Evolutionary conservation across 2,888 invertebrate genomes (phyloP), one percentile per base, ranked within the genome.

Genomic region (Cephus rjabovi): DNA sequence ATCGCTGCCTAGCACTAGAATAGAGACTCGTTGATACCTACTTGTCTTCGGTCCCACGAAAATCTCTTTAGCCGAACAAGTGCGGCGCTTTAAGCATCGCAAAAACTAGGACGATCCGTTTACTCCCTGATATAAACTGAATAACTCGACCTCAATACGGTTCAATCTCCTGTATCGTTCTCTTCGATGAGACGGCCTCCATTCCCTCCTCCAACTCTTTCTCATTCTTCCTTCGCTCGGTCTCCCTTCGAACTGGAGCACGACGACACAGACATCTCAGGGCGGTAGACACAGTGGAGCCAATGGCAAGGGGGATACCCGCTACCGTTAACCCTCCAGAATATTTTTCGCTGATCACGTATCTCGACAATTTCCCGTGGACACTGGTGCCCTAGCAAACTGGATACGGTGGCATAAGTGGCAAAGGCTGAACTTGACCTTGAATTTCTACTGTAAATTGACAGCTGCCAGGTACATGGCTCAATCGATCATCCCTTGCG

Each of bases 141-240:
- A 71, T 71, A 71, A 71, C 71, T 71, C 33, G 71, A 71, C 71
- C 71, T 33, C 71, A 71, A 71, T 71, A 30, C 31, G 71, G 33
- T 15, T 71, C 71, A 33, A 71, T 71, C 71, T 71, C 31, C 71
- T 71, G 71, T 71, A 4, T 12, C 33, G 31, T 31, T 71, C 12
- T 31, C 71, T 31, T 31, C 56, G 23, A 56, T 56, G 9, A 56
- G 56, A 23, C 33, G 71, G 31, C 0, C 71, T 71, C 33, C 71
- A 33, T 33, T 71, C 71, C 30, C 71, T 34, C 34, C 9, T 34
- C 34, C 34, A 34, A 34, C 9, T 31, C 31, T 33, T 31, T 71
- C 12, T 15, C 71, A 71, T 33, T 56, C 40, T 33, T 30, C 70
- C 70, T 30, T 31, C 15, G 70, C 30, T 70, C 70, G 40, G 15